Conservation (phyloP, 2,797 vertebrate species). For the Tadarida brasiliensis region DNA sequence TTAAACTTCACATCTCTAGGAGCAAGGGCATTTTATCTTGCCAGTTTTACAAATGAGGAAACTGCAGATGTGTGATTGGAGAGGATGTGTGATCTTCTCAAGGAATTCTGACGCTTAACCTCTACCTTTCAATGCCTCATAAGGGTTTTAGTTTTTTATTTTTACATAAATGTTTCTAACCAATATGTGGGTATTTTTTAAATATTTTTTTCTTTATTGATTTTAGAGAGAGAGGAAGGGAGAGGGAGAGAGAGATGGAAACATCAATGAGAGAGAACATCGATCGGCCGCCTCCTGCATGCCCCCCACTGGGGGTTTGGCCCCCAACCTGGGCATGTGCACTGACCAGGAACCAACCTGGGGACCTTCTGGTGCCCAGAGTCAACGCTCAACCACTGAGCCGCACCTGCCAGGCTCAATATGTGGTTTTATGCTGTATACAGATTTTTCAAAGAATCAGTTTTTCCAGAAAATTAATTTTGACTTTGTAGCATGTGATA, state of each 20-base stretch:
- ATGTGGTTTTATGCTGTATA: not conserved
- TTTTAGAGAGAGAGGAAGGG: too few species aligned
- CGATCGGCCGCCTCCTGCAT: too few species aligned
- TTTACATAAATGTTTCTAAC: not conserved
- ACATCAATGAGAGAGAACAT: too few species aligned
- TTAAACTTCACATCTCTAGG: slow-evolving; percentile 22
- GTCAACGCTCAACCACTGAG: too few species aligned
- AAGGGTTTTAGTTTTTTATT: not conserved
- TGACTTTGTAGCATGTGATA: not conserved
- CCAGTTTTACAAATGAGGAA: not conserved
- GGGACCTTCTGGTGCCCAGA: too few species aligned
- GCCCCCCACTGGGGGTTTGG: too few species aligned
- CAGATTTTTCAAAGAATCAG: not conserved
- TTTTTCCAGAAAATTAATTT: slow-evolving; percentile 34
- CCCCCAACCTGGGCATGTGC: too few species aligned
- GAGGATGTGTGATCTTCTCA: not conserved
- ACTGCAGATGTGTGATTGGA: not conserved
- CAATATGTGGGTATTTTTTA: not conserved
- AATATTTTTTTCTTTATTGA: too few species aligned
- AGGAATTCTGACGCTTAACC: not conserved
- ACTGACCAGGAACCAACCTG: too few species aligned
- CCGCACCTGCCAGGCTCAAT: not conserved
- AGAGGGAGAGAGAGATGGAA: too few species aligned
- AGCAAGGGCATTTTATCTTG: not conserved
- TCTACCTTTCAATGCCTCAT: not conserved